Conservation (phyloP, 2,888 invertebrate genomes). For the Dasysyrphus albostriatus region DNA sequence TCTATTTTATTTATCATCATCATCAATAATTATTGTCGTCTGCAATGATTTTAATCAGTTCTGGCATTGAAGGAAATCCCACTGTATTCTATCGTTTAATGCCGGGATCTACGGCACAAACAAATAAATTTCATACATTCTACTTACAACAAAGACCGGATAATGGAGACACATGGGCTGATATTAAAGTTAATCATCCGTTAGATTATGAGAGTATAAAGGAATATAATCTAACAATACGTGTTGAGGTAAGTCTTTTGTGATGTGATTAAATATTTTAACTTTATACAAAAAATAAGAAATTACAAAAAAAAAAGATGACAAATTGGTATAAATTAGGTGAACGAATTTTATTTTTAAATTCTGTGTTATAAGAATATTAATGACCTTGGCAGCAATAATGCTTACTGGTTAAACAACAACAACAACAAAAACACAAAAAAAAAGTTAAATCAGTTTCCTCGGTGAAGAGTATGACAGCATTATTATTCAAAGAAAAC, state of each 20-base stretch:
- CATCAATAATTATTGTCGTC: no score
- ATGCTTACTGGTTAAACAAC: no score
- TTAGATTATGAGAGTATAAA: constrained; percentile 97
- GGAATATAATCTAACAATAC: constrained; percentile 97
- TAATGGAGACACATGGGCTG: constrained; percentile 97
- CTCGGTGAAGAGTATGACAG: no score
- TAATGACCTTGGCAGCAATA: no score
- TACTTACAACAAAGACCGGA: constrained; percentile 97
- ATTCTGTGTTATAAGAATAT: no score
- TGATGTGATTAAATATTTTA: neutral
- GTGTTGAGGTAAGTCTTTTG: constrained; percentile 93
- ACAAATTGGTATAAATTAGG: no score
- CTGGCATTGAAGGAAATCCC: constrained; percentile 97
- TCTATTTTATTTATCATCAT: constrained; percentile 36
- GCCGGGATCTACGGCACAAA: constrained; percentile 97
- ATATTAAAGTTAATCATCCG: constrained; percentile 98
- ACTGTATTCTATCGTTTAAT: constrained; percentile 97
- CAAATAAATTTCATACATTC: constrained; percentile 97
- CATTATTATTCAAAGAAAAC: no score
- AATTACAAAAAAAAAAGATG: no score
- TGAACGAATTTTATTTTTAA: no score
- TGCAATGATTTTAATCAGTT: constrained; percentile 86
- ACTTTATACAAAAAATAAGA: neutral
- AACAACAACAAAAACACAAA: no score
- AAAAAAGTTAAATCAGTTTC: no score